phyloP scores from a whole-genome alignment of 2,113 vertebrate species.

The Halichoerus grypus region DNA sequence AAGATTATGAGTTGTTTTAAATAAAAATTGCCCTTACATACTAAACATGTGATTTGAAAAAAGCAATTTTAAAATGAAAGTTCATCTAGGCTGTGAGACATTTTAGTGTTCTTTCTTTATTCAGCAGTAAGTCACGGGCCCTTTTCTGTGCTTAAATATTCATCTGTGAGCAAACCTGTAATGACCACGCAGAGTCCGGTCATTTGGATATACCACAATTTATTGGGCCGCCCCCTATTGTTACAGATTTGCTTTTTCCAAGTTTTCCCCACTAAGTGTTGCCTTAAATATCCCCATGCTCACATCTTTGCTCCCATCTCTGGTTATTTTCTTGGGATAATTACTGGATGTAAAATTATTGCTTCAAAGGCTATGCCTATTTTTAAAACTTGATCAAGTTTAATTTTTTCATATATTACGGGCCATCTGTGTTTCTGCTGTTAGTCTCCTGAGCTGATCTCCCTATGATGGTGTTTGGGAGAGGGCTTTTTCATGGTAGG shows the following conservation, averaged over 20 bases:
- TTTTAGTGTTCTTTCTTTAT: background rate
- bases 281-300: background rate
- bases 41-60: background rate
- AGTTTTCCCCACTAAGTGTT: rapidly evolving
- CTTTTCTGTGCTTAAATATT: rapidly evolving
- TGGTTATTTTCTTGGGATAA: slow-evolving; percentile 14
- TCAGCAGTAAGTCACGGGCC: rapidly evolving
- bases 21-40: background rate
- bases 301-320: background rate
- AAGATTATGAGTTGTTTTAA: background rate
- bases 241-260: background rate
- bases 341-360: background rate
- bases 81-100: background rate
- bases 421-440: background rate
- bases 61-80: background rate
- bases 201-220: rapidly evolving
- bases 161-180: background rate
- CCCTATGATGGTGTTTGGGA: rapidly evolving
- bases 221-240: background rate
- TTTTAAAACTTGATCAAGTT: background rate
- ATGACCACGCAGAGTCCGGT: rapidly evolving
- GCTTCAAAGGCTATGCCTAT: background rate
- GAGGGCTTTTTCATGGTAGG: background rate
- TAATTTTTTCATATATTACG: rapidly evolving
- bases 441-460: background rate